Base-by-base conservation (phyloP, 2,113 vertebrate species). In the Poicephalus meyeri region DNA sequence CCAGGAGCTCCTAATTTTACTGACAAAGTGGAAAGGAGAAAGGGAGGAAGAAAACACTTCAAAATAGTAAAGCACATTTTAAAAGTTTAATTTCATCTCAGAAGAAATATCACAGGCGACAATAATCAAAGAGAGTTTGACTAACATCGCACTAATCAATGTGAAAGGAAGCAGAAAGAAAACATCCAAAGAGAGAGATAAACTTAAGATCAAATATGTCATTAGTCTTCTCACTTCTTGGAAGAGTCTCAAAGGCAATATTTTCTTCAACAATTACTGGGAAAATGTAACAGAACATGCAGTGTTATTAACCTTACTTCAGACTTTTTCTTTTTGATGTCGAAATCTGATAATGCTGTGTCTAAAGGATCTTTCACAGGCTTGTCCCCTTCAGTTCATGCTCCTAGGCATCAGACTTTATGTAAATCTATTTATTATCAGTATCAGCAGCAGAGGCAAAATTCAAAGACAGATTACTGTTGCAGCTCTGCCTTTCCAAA, bases 191-290 rank as follows among this genome's bases (percentile, higher is more conserved):
- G 13, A 94, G 46, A 84, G 35, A 86, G 80, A 87, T 73, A 73
- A 95, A 85, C 42, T 72, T 70, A 72, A 69, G 58, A 87, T 88
- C 39, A 82, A 79, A 81, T 46, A 63, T 49, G 73, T 65, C 44
- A 55, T 91, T 92, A 87, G 49, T 81, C 44, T 85, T 93, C 46
- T 86, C 39, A 56, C 13, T 76, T 88, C 69, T 68, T 80, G 35
- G 47, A 76, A 86, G 9, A 84, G 19, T 90, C 29, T 83, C 29
- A 77, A 49, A 86, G 55, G 42, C 39, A 44, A 6, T 52, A 72
- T 61, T 91, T 96, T 93, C 66, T 85, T 83, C 63, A 66, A 69
- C 24, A 94, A 83, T 76, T 91, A 73, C 63, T 39, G 49, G 23
- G 31, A 66, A 73, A 82, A 49, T 61, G 24, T 76, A 52, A 76